A percentile compares a stretch with the other conserved stretches of the same genome.
phyloP scores from a whole-genome alignment of 2,797 vertebrate genomes.

The Crax fasciolata region DNA sequence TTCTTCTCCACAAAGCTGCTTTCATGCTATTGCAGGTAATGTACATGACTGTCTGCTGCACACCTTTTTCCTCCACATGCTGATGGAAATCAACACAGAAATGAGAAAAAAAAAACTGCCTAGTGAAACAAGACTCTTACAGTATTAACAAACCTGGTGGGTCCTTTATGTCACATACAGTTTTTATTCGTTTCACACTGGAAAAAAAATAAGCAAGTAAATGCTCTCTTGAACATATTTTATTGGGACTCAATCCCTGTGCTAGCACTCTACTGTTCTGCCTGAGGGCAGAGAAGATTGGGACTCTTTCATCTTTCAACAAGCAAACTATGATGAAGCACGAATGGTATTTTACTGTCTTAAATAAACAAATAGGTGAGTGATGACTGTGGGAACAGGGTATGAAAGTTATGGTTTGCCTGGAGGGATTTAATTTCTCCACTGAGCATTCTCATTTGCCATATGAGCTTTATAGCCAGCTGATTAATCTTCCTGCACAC shows the following conservation, averaged over 20 bases:
- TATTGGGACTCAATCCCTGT: not conserved
- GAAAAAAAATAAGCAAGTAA: not conserved
- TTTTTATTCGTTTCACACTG: not conserved
- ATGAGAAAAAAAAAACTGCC: not conserved
- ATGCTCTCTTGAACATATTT: not conserved
- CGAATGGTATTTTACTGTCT: conserved; percentile 1
- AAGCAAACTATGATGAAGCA: not conserved
- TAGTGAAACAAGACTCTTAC: not conserved
- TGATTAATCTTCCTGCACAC: conserved; percentile 63
- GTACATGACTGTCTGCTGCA: rapidly evolving
- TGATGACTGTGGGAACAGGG: conserved; percentile 27
- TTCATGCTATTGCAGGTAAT: not conserved
- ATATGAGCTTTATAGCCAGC: conserved; percentile 11
- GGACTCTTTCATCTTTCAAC: not conserved
- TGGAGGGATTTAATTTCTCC: conserved; percentile 51
- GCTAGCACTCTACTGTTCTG: not conserved
- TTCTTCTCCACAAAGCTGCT: not conserved
- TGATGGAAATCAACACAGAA: not conserved
- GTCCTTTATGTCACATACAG: not conserved
- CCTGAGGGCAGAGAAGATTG: not conserved
- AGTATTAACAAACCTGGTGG: not conserved
- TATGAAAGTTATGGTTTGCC: not conserved
- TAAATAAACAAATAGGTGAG: conserved; percentile 49
- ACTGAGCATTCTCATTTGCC: conserved; percentile 1
- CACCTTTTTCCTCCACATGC: not conserved